A percentile compares a stretch with the other conserved stretches of the same genome.
phyloP scores from a whole-genome alignment of 2,888 invertebrate genomes.

The Megastigmus dorsalis region DNA sequence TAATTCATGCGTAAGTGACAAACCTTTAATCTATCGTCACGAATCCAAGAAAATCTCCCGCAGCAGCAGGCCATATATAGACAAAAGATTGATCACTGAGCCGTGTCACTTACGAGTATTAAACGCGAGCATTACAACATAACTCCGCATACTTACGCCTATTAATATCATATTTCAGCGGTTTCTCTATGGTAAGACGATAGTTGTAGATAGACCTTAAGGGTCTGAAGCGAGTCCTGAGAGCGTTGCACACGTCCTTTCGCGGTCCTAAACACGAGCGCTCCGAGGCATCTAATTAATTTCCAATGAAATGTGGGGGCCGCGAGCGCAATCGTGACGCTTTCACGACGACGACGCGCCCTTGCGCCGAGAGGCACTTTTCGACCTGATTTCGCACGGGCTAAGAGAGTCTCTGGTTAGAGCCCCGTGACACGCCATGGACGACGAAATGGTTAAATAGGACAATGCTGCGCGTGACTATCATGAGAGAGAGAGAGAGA shows the following conservation, averaged over 20 bases:
- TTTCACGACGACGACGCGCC: slow-evolving; percentile 31
- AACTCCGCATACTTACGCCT: slow-evolving; percentile 5
- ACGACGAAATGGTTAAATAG: no score
- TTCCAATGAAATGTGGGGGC: slow-evolving; percentile 46
- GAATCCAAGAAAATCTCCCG: no score
- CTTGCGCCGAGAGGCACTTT: no score
- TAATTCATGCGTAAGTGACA: no score
- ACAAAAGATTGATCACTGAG: slow-evolving; percentile 25
- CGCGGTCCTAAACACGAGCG: background rate
- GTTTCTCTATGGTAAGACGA: background rate
- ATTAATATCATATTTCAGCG: slow-evolving; percentile 9
- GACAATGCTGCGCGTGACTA: no score
- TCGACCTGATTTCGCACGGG: slow-evolving; percentile 40
- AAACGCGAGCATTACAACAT: slow-evolving; percentile 21
- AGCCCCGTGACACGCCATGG: background rate
- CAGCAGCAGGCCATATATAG: no score
- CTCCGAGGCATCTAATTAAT: slow-evolving; percentile 47
- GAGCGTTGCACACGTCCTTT: no score
- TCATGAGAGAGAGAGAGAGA: no score
- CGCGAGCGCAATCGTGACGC: slow-evolving; percentile 50
- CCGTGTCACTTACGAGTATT: slow-evolving; percentile 31
- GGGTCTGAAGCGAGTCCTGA: slow-evolving; percentile 1
- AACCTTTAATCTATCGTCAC: no score
- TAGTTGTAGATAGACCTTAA: background rate
- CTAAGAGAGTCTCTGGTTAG: no score